Conservation (phyloP, 2,113 vertebrate species). For the Laticauda colubrina region DNA sequence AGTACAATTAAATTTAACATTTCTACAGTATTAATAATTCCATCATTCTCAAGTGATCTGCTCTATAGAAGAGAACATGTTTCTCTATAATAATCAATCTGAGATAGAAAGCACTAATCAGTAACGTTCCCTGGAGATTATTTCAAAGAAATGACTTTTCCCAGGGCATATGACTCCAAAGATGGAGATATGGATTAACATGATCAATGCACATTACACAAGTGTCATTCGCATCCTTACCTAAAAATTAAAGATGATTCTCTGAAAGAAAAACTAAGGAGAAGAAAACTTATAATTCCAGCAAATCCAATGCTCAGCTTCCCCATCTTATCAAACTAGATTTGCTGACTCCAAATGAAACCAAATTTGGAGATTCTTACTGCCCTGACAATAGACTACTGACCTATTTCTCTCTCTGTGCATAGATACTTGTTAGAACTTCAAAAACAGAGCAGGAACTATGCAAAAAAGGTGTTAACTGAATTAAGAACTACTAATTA, state of each 20-base stretch:
- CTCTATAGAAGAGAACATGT: background rate
- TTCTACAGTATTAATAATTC: background rate
- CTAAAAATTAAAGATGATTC: background rate
- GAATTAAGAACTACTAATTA: background rate
- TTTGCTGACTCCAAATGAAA: background rate
- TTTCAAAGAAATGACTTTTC: background rate
- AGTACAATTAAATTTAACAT: background rate
- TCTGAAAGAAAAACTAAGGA: background rate
- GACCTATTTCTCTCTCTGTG: background rate
- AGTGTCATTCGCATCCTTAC: background rate
- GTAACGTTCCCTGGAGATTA: background rate
- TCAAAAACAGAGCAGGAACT: background rate
- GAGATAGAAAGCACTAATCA: background rate
- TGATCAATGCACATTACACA: background rate
- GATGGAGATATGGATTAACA: background rate
- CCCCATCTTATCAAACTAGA: background rate
- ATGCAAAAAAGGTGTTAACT: background rate
- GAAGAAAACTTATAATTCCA: background rate
- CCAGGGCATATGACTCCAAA: background rate
- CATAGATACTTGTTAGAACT: background rate
- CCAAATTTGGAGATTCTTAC: background rate
- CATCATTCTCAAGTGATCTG: background rate
- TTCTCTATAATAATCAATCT: background rate
- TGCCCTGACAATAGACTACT: background rate
- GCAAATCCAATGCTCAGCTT: background rate